Conservation (phyloP, 1,140 invertebrate genomes). For the Ceratina calcarata region DNA sequence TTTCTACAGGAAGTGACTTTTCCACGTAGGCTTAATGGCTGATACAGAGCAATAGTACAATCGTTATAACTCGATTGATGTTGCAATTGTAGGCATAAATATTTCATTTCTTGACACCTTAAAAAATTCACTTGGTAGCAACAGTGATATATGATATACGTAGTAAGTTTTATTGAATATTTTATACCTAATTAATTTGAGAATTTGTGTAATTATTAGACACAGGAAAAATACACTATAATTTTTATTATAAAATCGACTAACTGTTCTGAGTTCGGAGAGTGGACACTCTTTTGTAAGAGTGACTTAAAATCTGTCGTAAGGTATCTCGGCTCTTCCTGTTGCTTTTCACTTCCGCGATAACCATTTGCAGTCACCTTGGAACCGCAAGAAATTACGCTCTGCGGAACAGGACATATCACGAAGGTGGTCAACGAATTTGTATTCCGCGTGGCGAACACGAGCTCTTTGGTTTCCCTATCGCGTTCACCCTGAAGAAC, state of each 20-base stretch:
- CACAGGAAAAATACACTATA: no score
- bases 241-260: no score
- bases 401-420: slow-evolving; percentile 5
- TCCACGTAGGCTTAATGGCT: neutral
- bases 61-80: neutral
- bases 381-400: neutral
- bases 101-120: neutral
- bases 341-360: slow-evolving; percentile 3
- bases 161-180: no score
- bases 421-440: slow-evolving; percentile 27
- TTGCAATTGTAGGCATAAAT: neutral
- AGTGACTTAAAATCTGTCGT: neutral
- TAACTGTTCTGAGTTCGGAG: no score
- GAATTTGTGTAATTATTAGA: no score
- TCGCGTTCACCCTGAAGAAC: slow-evolving; percentile 18
- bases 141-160: no score
- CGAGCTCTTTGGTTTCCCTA: slow-evolving; percentile 10
- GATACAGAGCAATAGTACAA: neutral
- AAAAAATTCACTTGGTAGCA: neutral
- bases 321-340: neutral
- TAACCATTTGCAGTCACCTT: slow-evolving; percentile 31
- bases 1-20: slow-evolving; percentile 51
- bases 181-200: no score
- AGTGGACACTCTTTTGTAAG: no score
- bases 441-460: slow-evolving; percentile 10